A percentile compares a stretch with the other conserved stretches of the same genome.
Conservation (phyloP, 2,797 vertebrate genomes). For the Leucoraja ocellata region DNA sequence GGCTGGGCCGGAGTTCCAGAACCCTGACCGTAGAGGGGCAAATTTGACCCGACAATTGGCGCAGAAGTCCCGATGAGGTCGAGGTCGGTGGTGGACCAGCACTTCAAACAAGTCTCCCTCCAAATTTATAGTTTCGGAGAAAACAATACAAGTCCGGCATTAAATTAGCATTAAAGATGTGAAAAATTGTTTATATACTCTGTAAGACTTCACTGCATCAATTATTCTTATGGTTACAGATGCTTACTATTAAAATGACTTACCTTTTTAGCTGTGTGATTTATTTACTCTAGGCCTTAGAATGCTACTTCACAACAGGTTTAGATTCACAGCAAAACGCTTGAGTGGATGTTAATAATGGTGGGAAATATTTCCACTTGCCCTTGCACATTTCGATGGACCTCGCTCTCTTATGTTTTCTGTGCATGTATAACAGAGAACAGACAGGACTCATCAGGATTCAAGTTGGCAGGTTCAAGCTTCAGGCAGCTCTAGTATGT, state of each 20-base stretch:
- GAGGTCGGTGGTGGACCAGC: too few relatives aligned
- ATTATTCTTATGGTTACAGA: conserved; percentile 20
- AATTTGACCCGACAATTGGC: too few relatives aligned
- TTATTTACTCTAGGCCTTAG: conserved; percentile 20
- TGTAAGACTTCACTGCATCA: background rate
- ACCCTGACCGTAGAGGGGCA: too few relatives aligned
- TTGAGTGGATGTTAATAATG: conserved; percentile 35
- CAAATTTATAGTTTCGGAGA: too few relatives aligned
- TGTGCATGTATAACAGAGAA: conserved; percentile 20
- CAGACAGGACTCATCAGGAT: conserved; percentile 28
- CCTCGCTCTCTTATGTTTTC: background rate
- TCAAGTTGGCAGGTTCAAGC: conserved; percentile 14
- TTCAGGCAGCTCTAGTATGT: background rate
- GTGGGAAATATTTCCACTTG: conserved; percentile 32
- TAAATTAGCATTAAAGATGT: conserved; percentile 4
- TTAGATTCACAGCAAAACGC: conserved; percentile 35
- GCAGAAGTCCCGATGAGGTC: too few relatives aligned
- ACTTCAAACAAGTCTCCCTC: too few relatives aligned
- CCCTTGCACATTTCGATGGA: background rate
- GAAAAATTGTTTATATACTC: conserved; percentile 29
- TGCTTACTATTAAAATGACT: conserved; percentile 28
- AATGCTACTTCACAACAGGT: conserved; percentile 33
- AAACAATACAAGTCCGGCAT: too few relatives aligned
- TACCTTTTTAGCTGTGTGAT: conserved; percentile 24
- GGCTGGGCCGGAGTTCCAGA: too few relatives aligned